Evolutionary conservation across 2,888 invertebrate genomes (phyloP).

Genomic region (Hirtodrosophila alboralis): DNA sequence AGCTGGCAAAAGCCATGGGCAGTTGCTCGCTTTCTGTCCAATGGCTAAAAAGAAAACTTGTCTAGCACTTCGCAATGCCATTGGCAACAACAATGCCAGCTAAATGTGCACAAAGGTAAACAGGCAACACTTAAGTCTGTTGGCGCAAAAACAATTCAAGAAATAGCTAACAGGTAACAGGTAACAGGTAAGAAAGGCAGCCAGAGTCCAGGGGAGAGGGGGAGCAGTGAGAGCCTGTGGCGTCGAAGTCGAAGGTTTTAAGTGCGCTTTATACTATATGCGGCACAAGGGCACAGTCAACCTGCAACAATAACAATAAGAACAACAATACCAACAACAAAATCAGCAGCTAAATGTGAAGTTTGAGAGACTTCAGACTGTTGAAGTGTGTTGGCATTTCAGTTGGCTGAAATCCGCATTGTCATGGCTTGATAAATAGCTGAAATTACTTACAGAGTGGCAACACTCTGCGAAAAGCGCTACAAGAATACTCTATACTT

Average conservation of each 20-base stretch:
- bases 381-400: conserved; percentile 52
- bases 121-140: conserved; percentile 72
- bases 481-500: conserved; percentile 3
- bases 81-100: conserved; percentile 61
- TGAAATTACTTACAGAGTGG: conserved; percentile 56
- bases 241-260: conserved; percentile 38
- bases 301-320: conserved; percentile 47
- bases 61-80: conserved; percentile 51
- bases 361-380: conserved; percentile 54
- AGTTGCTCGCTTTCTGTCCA: conserved; percentile 46
- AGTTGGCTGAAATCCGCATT: conserved; percentile 65
- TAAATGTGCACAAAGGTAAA: conserved; percentile 71
- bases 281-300: too few relatives aligned
- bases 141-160: conserved; percentile 66
- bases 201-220: conserved; percentile 1
- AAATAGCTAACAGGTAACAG: conserved; percentile 44
- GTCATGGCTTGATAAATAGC: conserved; percentile 78
- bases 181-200: conserved; percentile 21
- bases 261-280: conserved; percentile 33
- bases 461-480: conserved; percentile 24
- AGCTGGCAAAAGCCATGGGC: conserved; percentile 61
- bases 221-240: conserved; percentile 17
- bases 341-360: too few relatives aligned
- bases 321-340: too few relatives aligned
- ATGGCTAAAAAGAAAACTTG: conserved; percentile 53